phyloP scores from a whole-genome alignment of 1,140 invertebrate species.

The Zaprionus ornatus region DNA sequence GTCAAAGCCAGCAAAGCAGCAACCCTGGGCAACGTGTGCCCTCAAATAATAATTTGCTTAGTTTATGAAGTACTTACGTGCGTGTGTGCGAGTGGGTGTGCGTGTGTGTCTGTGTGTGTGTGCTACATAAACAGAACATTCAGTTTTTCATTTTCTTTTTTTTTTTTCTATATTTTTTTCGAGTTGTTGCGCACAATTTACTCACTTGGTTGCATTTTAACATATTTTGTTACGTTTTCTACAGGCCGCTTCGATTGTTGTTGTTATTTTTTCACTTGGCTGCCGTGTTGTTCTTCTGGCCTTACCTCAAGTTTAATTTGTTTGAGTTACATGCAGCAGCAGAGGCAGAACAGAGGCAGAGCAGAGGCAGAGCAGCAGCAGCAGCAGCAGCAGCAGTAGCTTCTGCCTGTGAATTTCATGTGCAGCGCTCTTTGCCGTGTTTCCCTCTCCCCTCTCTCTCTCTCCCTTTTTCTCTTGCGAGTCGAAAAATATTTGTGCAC shows the following conservation, averaged over 20 bases:
- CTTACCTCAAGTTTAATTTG: constrained; percentile 73
- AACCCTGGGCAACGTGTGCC: constrained; percentile 57
- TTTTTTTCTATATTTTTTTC: constrained; percentile 32
- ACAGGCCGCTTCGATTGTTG: constrained; percentile 62
- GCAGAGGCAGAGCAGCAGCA: constrained; percentile 30
- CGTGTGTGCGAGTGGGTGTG: constrained; percentile 27
- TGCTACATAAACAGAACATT: constrained; percentile 74
- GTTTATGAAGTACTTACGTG: constrained; percentile 69
- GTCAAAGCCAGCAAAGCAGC: constrained; percentile 40
- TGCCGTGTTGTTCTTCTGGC: constrained; percentile 62
- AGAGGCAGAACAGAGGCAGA: not conserved
- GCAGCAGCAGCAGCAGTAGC: constrained; percentile 41
- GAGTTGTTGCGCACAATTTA: constrained; percentile 74
- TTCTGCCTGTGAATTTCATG: constrained; percentile 73
- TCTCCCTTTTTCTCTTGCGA: constrained; percentile 58
- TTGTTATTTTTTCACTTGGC: constrained; percentile 74
- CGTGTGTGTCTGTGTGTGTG: constrained; percentile 39
- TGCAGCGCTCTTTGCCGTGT: constrained; percentile 28
- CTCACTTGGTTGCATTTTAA: constrained; percentile 79
- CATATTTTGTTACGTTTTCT: constrained; percentile 80
- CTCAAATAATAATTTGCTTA: constrained; percentile 83
- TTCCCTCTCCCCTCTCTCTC: constrained; percentile 36
- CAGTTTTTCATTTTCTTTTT: constrained; percentile 19
- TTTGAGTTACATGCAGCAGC: constrained; percentile 66
- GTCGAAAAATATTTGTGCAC: constrained; percentile 82